Evolutionary conservation across 2,113 vertebrate species (phyloP), one percentile per base, ranked within the genome.

Genomic region (Elanus axillaris): DNA sequence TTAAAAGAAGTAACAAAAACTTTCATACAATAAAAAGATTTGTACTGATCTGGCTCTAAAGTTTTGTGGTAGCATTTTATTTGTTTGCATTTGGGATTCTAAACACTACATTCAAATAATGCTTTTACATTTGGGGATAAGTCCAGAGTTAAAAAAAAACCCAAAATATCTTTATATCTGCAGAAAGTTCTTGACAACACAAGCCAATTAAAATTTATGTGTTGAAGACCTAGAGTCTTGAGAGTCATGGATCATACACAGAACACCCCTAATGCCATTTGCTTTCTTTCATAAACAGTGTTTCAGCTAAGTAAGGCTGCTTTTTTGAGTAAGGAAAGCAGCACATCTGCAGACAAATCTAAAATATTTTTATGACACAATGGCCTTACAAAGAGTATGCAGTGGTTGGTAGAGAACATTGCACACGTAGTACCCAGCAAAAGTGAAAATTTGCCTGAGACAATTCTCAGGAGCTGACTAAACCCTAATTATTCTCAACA

Each of bases 151-250:
- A 10, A 55, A 81, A 97, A 94, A 83, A 53, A 67, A 53, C n/a
- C n/a, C n/a, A n/a, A n/a, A n/a, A n/a, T n/a, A 94, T 95, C 91
- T 72, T 93, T 93, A 64, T 82, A 90, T 96, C 42, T 82, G 22
- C 16, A 88, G 75, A 62, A 95, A 95, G 63, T 79, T 97, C 48
- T 83, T 94, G 45, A 74, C 62, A 85, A 79, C 32, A 53, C 14
- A 80, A 96, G 76, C 78, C 66, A 97, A 97, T 90, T 90, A 94
- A 96, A 96, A 97, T 81, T n/a, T 63, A 52, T 72, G 18, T 66
- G 17, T 52, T 93, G 90, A 80, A 78, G 77, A 90, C 36, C 14
- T 25, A 27, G 86, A 82, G 74, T 63, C 69, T 82, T 63, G 87
- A 68, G 34, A 86, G 40, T 78, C 62, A 42, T 60, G 9, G 38